Evolutionary conservation across 37 sponge, comb jelly and placozoan genomes (phyloP), one percentile per base, ranked within the genome.

Genomic region (Bolinopsis microptera): DNA sequence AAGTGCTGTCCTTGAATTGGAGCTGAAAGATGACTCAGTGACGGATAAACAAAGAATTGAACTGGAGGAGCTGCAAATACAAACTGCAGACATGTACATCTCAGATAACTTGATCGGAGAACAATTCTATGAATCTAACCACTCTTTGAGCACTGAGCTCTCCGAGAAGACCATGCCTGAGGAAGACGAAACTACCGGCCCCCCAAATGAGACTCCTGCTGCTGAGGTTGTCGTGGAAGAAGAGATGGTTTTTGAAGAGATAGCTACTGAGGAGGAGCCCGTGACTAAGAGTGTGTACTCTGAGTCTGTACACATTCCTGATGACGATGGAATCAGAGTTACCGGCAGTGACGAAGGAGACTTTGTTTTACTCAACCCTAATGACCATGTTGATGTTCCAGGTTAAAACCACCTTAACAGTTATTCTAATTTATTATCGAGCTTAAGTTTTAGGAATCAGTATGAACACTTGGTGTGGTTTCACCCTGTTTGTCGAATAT

Each of bases 21-120:
- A 48, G 61, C 61, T 48, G 61, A 48, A 48, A 48, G 61, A 48
- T 5, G 61, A 48, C 21, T 26, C 74, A 8, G 36, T 77, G 37
- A 77, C 80, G 1, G 80, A 77, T 32, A 86, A 86, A 34, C 30
- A 86, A 16, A 35, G 24, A 16, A 86, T 86, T n/a, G n/a, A 9
- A 5, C 90, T 86, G 25, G 90, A 86, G 31, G 80, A 77, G 36
- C 90, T 86, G 25, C 38, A 86, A 23, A 36, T 32, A 36, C 80
- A 77, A 32, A 77, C 80, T 77, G 34, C 80, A 22, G 80, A 48
- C 61, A 48, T 48, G 61, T 48, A 48, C 61, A 48, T 48, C 61
- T 48, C 61, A 13, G 61, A 48, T 48, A 48, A 48, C 13, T 13
- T 48, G 61, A 48, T 48, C 5, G 61, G 61, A 48, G 61, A 48